Percentiles rank a stretch among this genome's conserved stretches.
Conservation (phyloP, 2,797 vertebrate species). For the Muscicapa striata region DNA sequence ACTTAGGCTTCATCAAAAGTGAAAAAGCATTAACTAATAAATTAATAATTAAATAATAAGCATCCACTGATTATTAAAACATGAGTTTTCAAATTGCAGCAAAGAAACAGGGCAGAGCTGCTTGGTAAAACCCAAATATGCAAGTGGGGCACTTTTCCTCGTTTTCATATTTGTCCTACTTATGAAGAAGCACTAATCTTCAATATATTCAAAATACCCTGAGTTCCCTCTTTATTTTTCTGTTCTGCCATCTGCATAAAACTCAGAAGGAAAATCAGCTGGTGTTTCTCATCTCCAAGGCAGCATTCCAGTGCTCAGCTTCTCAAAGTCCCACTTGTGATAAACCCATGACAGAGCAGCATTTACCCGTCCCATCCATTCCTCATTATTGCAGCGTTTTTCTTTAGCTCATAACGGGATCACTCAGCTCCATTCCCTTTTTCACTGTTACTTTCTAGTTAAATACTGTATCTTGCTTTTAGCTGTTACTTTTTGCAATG, state of each 20-base stretch:
- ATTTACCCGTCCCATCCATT: background rate
- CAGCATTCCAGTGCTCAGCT: background rate
- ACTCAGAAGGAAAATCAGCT: background rate
- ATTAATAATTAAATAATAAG: background rate
- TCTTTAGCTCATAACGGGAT: background rate
- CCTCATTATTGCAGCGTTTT: background rate
- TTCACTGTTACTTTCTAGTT: background rate
- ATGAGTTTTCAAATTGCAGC: background rate
- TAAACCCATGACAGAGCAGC: background rate
- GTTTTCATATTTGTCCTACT: background rate
- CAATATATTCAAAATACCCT: background rate
- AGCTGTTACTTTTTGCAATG: background rate
- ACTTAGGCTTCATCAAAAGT: background rate
- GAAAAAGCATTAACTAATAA: background rate
- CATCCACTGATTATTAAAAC: background rate
- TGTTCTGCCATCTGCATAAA: background rate
- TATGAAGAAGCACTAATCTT: background rate
- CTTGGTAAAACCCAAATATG: background rate
- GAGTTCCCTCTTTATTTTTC: background rate
- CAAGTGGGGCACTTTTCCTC: background rate
- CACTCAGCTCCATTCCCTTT: background rate
- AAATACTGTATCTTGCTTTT: background rate
- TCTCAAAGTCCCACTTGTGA: background rate
- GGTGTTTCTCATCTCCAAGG: background rate
- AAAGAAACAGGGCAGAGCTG: background rate